Conservation (phyloP, 2,113 vertebrate genomes). For the Cricetomys ansorgei region DNA sequence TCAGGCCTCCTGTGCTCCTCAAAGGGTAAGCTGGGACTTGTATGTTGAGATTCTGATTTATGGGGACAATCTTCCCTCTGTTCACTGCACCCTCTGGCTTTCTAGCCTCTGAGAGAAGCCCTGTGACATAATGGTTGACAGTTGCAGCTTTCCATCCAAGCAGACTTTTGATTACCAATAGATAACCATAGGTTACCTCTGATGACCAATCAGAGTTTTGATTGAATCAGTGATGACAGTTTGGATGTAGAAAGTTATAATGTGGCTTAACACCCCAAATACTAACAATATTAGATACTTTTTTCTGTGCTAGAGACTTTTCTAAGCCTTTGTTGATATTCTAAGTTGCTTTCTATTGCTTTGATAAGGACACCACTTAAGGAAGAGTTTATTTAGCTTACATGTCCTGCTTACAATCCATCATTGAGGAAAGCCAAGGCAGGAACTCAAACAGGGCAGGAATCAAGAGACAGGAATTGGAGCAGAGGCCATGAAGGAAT, state of each 20-base stretch:
- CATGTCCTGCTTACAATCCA: neutral
- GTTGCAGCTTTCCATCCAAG: neutral
- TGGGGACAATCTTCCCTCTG: neutral
- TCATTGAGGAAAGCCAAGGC: neutral
- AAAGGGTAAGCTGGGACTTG: neutral
- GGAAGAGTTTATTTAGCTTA: neutral
- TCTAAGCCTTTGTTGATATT: neutral
- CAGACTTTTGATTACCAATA: no score
- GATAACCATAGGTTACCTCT: no score
- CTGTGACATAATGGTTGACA: neutral
- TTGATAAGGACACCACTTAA: neutral
- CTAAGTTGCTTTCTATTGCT: neutral
- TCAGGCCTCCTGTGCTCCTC: neutral
- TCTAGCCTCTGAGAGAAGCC: neutral
- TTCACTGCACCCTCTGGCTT: neutral
- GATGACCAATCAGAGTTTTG: neutral
- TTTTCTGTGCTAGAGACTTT: constrained; percentile 1
- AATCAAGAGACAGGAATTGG: neutral
- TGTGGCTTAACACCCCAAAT: neutral
- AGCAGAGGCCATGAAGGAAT: neutral
- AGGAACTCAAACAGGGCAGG: neutral
- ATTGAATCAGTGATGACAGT: neutral
- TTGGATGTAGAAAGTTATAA: neutral
- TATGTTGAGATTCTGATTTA: neutral
- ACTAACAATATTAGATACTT: neutral